These are phyloP conservation scores for Hemiscyllium ocellatum DNA, from an alignment of 2,113 vertebrate genomes.

Conservation along the genomic window DNA sequence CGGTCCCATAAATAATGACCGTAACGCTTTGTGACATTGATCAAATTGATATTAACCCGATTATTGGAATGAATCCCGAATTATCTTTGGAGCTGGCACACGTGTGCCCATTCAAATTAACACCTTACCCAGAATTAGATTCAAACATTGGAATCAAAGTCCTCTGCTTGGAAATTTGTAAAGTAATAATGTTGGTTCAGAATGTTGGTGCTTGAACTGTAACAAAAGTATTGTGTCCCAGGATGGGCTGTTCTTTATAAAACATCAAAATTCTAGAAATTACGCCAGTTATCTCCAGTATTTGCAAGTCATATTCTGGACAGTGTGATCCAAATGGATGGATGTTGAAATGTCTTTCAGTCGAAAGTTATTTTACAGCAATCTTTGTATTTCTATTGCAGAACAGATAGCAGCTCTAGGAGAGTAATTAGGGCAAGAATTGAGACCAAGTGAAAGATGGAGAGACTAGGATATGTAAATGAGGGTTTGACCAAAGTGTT, in stretches of 20 bases:
- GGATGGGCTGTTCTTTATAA: no score
- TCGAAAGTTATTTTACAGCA: neutral
- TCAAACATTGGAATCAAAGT: neutral
- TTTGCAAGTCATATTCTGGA: neutral
- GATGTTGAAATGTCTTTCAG: no score
- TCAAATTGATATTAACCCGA: neutral
- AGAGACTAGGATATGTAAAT: neutral
- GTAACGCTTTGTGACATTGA: neutral
- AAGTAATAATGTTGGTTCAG: neutral
- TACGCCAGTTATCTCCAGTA: neutral
- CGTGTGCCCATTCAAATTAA: neutral
- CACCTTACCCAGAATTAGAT: neutral
- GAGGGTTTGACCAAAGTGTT: neutral
- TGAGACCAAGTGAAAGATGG: neutral
- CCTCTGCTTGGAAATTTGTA: neutral
- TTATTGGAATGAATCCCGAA: neutral
- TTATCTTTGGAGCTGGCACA: neutral
- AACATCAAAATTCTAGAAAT: neutral
- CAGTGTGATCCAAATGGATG: neutral
- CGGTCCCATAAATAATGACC: neutral
- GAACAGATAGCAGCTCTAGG: neutral
- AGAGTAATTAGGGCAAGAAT: neutral
- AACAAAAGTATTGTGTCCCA: neutral
- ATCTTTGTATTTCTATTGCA: neutral
- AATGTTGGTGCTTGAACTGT: neutral